Percentiles rank a stretch among this genome's conserved stretches.
These are phyloP conservation scores for Enteromius trimaculatus DNA, from an alignment of 2,797 vertebrate species.

Conservation along the genomic window DNA sequence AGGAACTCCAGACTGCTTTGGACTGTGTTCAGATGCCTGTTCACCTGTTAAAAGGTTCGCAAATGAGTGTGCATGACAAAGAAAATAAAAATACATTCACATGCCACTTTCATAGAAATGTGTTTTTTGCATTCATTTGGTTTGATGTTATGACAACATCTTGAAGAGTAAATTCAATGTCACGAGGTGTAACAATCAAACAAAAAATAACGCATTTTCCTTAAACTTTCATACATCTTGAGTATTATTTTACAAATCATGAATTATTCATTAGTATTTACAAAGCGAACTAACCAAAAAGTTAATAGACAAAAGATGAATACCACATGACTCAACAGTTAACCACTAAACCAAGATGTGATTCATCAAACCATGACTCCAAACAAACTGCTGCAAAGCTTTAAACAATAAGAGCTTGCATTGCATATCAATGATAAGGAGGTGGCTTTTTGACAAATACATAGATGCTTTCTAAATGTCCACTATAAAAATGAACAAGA, in stretches of 20 bases:
- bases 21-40: no score
- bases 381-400: background rate
- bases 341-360: background rate
- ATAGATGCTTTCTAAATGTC: background rate
- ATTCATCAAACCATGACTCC: background rate
- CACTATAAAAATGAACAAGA: background rate
- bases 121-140: background rate
- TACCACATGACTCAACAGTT: background rate
- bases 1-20: no score
- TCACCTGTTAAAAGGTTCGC: no score
- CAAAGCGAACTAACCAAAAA: background rate
- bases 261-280: background rate
- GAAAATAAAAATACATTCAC: background rate
- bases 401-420: background rate
- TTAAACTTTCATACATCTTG: background rate
- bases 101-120: background rate
- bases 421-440: no score
- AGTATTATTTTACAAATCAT: background rate
- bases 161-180: background rate
- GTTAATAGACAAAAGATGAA: background rate
- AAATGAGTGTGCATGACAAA: background rate
- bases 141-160: background rate
- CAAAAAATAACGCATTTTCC: background rate
- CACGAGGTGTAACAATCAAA: background rate
- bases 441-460: background rate